A percentile compares a stretch with the other conserved stretches of the same genome.
These are phyloP conservation scores for Philypnodon macrostomus DNA, from an alignment of 2,797 vertebrate species.

Conservation along the genomic window DNA sequence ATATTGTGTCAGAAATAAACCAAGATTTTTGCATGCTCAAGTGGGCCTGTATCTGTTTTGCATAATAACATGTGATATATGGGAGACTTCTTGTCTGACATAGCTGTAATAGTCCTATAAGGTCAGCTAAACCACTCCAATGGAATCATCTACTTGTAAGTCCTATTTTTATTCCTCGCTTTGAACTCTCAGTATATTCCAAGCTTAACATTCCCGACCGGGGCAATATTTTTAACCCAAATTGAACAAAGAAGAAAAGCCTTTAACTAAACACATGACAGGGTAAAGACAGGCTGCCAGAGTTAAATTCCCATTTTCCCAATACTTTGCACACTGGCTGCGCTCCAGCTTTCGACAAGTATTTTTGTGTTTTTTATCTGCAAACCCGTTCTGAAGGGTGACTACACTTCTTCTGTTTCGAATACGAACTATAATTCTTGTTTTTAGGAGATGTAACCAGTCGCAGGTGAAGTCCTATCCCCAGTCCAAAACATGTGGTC, in stretches of 20 bases:
- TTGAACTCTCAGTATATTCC: conserved; percentile 47
- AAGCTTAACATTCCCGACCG: conserved; percentile 26
- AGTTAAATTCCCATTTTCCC: conserved; percentile 23
- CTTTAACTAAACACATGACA: conserved; percentile 37
- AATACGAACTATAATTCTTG: conserved; percentile 46
- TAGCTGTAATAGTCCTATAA: conserved; percentile 21
- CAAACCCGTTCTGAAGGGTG: conserved; percentile 50
- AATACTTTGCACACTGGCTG: conserved; percentile 28
- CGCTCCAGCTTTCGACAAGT: conserved; percentile 28
- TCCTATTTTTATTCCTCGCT: conserved; percentile 33
- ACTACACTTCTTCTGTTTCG: conserved; percentile 28
- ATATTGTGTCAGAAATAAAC: not conserved
- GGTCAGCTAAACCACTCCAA: conserved; percentile 20
- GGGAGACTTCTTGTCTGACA: not conserved
- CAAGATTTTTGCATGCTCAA: not conserved
- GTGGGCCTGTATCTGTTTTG: conserved; percentile 23
- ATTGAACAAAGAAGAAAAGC: conserved; percentile 22
- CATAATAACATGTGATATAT: conserved; percentile 19
- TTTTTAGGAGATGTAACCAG: conserved; percentile 59
- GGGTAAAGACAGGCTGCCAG: conserved; percentile 41
- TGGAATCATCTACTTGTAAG: conserved; percentile 28
- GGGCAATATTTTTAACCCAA: conserved; percentile 28
- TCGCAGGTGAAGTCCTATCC: conserved; percentile 59
- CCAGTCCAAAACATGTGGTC: conserved; percentile 45
- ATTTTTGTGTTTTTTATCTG: conserved; percentile 38